Evolutionary conservation across 1,140 invertebrate species (phyloP).

Genomic region (Drosophila carrolli): DNA sequence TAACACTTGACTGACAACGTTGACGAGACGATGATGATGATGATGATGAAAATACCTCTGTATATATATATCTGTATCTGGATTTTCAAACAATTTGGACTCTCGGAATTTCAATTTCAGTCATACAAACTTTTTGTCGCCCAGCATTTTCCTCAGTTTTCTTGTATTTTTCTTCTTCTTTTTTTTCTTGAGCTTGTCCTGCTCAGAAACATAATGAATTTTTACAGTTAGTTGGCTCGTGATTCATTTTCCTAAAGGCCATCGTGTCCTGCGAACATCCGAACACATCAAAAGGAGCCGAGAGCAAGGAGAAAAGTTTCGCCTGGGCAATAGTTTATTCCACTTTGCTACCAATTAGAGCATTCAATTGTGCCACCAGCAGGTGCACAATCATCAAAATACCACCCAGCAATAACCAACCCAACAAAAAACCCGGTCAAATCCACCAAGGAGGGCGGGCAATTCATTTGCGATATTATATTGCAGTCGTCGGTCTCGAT

Average conservation of each 20-base stretch:
- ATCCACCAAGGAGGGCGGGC: slow-evolving; percentile 1
- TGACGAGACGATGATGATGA: slow-evolving; percentile 7
- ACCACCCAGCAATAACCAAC: slow-evolving; percentile 9
- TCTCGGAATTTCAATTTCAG: slow-evolving; percentile 66
- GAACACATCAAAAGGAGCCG: slow-evolving; percentile 32
- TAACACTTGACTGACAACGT: slow-evolving; percentile 74
- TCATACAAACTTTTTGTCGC: slow-evolving; percentile 40
- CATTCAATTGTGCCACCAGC: slow-evolving; percentile 44
- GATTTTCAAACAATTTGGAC: slow-evolving; percentile 2
- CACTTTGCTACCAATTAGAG: slow-evolving; percentile 57
- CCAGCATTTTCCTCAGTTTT: slow-evolving; percentile 5
- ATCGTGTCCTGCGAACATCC: slow-evolving; percentile 23
- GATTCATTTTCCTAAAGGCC: slow-evolving; percentile 59
- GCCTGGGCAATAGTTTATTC: slow-evolving; percentile 44
- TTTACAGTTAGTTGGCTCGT: slow-evolving; percentile 69
- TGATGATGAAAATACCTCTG: slow-evolving; percentile 38
- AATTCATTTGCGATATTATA: slow-evolving; percentile 77
- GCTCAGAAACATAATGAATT: slow-evolving; percentile 59
- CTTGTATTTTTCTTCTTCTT: not conserved
- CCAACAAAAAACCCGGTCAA: not conserved
- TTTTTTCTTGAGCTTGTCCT: not conserved
- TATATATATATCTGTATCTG: not conserved
- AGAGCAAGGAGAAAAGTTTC: slow-evolving; percentile 21
- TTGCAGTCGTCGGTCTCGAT: slow-evolving; percentile 42
- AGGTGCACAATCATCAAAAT: slow-evolving; percentile 33